Conservation (phyloP, 2,888 invertebrate species). For the Caenorhabditis drosophilae region DNA sequence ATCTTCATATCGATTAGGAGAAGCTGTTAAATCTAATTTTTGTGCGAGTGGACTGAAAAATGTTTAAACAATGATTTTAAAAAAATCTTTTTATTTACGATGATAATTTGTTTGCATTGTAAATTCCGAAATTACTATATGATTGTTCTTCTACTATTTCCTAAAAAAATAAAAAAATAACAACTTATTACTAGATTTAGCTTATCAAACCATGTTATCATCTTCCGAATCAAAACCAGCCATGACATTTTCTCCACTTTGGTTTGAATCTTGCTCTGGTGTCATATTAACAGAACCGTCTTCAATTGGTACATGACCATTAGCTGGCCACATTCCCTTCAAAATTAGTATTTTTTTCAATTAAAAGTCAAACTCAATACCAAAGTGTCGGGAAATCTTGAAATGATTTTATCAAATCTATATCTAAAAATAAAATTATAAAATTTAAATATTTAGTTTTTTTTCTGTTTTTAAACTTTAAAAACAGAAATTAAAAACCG, state of each 20-base stretch:
- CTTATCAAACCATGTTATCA: conserved; percentile 5
- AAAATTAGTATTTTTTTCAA: background rate
- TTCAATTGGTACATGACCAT: conserved; percentile 28
- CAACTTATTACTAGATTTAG: too few relatives aligned
- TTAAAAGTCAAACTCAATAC: too few relatives aligned
- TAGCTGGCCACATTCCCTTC: background rate
- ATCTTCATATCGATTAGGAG: conserved; percentile 13
- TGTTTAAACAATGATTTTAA: background rate
- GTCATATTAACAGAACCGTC: conserved; percentile 26
- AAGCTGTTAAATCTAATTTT: conserved; percentile 24
- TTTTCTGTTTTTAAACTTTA: too few relatives aligned
- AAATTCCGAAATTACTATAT: conserved; percentile 25
- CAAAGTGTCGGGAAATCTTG: too few relatives aligned
- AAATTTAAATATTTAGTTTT: too few relatives aligned
- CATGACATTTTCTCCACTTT: conserved; percentile 17
- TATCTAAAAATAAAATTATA: too few relatives aligned
- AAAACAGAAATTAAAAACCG: too few relatives aligned
- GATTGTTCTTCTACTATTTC: conserved; percentile 11
- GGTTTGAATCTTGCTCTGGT: conserved; percentile 16
- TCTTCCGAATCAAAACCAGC: conserved; percentile 8
- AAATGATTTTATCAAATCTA: too few relatives aligned
- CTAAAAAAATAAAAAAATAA: conserved; percentile 5
- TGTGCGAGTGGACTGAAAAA: conserved; percentile 19
- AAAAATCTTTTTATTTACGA: conserved; percentile 10
- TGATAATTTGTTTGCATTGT: conserved; percentile 19